Evolutionary conservation across 2,797 vertebrate species (phyloP), one percentile per base, ranked within the genome.

Genomic region (Tadarida brasiliensis): DNA sequence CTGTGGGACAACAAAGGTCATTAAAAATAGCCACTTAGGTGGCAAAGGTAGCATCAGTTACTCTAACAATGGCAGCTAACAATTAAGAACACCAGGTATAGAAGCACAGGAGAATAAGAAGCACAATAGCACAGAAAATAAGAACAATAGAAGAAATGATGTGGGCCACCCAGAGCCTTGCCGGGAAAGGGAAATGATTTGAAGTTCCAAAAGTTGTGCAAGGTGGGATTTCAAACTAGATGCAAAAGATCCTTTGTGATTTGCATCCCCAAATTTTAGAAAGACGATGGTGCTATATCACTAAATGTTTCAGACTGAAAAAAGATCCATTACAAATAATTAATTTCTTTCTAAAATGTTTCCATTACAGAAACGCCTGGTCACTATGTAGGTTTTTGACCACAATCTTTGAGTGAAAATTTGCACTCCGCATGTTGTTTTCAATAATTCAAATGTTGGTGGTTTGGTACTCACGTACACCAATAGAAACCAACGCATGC

Each of bases 161-260:
- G 0, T 9, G 0, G n/a, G n/a, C 2, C 11, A 47, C 24, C 3
- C 2, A 33, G 24, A 39, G 1, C 22, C 8, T 85, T 44, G 19
- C 24, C 33, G 61, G 24, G 4, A 81, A 78, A 85, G 26, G 3
- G 5, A 86, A 88, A n/a, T 28, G 44, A 24, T 20, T 47, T 71
- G 51, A 59, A 39, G 9, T 10, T 67, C 61, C 59, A 80, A 47
- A 44, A 14, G 14, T 84, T 77, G 30, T n/a, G 3, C 14, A 70
- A 24, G 35, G 24, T 76, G 4, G 5, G 4, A 91, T 15, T 82
- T 54, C 28, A 85, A 49, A 71, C 19, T 67, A 47, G 76, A 68
- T 17, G 35, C 19, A 71, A 77, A 85, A 81, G 3, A n/a, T 20
- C 68, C 12, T 35, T 44, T 81, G n/a, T 63, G 35, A 81, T 26